Evolutionary conservation across 2,888 invertebrate species (phyloP), one percentile per base, ranked within the genome.

Genomic region (Cryptocephalus moraei): DNA sequence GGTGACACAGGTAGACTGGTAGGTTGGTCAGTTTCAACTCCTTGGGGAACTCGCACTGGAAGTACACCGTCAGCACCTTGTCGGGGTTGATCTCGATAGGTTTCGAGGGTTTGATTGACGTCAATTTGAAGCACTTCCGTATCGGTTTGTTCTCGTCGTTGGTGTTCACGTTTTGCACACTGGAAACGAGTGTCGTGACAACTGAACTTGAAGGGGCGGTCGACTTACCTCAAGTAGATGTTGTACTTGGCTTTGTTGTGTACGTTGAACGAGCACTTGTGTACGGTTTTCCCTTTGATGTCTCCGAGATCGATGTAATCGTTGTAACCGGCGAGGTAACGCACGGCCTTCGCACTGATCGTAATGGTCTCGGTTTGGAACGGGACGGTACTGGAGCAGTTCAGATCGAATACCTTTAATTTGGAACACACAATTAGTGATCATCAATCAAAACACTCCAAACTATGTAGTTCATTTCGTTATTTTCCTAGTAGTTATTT

Each of bases 221-320:
- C 22, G n/a, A 22, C 48, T 53, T 48, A 62, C 60, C 46, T 40
- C 9, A 59, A 32, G 33, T 46, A 43, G 12, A 56, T 44, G 10
- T 48, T 50, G 45, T 78, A 77, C 66, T 74, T 75, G 39, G 81
- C 80, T 22, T 74, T 69, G 66, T 81, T 82, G 13, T 71, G 64
- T 31, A 82, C 66, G 41, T 69, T 70, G 66, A 81, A 75, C 36
- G 70, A 65, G 45, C 70, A 63, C 0, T 56, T 61, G 12, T 73
- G 67, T 1, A 73, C 69, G 0, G 73, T 72, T 47, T 75, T 76
- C 3, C 81, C 79, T 70, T 77, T 79, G 1, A 79, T 73, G 45
- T 73, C 74, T 43, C 78, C 78, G 49, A 79, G 75, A 55, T 79
- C 71, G 11, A 82, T 55, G 40, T 61, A 56, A 34, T 36, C 6